Percentiles rank a stretch among this genome's conserved stretches.
Evolutionary conservation across 2,888 invertebrate species (phyloP).

Genomic region (Sipha maydis): DNA sequence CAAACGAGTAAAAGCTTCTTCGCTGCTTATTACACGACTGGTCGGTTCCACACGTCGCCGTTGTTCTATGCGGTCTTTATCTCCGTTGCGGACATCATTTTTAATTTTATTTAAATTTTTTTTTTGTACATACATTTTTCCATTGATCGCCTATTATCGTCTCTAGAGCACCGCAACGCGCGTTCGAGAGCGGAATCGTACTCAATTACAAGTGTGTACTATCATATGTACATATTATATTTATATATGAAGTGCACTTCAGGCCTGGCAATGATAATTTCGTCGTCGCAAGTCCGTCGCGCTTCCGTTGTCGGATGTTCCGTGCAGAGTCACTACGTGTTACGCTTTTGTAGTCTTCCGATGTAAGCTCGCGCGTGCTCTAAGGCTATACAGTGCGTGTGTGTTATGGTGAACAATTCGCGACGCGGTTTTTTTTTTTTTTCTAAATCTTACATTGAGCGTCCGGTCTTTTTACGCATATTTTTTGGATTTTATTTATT

Average conservation of each 20-base stretch:
- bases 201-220: background rate
- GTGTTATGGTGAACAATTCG: background rate
- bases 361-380: background rate
- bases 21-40: too few relatives aligned
- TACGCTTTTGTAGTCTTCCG: background rate
- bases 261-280: background rate
- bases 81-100: background rate
- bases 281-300: background rate
- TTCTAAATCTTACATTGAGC: too few relatives aligned
- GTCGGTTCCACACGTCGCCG: background rate
- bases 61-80: conserved; percentile 4
- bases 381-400: background rate
- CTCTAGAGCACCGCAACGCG: background rate
- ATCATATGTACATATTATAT: background rate
- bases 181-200: background rate
- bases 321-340: background rate
- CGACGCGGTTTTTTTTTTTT: background rate
- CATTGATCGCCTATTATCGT: background rate
- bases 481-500: too few relatives aligned
- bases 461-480: too few relatives aligned
- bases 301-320: background rate
- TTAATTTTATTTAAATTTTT: background rate
- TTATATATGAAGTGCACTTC: background rate
- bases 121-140: too few relatives aligned
- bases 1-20: conserved; percentile 3